Percentiles rank a stretch among this genome's conserved stretches.
Evolutionary conservation across 1,140 invertebrate species (phyloP).

Genomic region (Chironomus striatipennis): DNA sequence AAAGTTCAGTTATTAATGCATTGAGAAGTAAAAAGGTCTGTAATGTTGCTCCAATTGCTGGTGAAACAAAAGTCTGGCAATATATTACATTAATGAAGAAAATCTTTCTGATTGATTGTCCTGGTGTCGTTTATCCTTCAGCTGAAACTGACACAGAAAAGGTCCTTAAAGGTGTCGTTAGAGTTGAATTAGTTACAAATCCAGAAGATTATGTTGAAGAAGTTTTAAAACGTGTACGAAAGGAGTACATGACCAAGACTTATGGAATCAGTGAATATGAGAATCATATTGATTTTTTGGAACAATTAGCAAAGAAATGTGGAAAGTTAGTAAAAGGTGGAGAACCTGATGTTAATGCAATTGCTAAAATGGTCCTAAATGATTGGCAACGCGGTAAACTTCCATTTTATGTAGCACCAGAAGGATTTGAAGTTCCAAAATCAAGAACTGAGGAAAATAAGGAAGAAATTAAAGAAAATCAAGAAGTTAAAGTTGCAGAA

Average conservation of each 20-base stretch:
- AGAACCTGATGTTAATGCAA: conserved; percentile 82
- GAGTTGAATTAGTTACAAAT: conserved; percentile 88
- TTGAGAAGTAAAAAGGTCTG: conserved; percentile 91
- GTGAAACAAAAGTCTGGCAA: conserved; percentile 99
- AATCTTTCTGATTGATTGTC: conserved; percentile 98
- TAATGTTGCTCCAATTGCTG: conserved; percentile 97
- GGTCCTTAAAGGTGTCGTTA: conserved; percentile 90
- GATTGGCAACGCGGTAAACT: conserved; percentile 98
- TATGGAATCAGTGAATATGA: conserved; percentile 80
- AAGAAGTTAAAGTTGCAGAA: conserved; percentile 29
- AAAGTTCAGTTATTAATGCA: conserved; percentile 97
- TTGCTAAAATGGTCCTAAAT: conserved; percentile 93
- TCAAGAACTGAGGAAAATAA: conserved; percentile 33
- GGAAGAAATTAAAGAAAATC: conserved; percentile 27
- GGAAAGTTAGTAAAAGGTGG: conserved; percentile 94
- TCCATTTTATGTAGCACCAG: conserved; percentile 86
- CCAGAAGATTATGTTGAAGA: conserved; percentile 91
- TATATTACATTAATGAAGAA: conserved; percentile 97
- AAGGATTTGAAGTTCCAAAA: conserved; percentile 58
- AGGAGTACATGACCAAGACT: conserved; percentile 84
- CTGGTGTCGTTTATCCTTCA: conserved; percentile 94
- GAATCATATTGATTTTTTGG: conserved; percentile 80
- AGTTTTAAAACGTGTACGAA: conserved; percentile 79
- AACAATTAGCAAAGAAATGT: conserved; percentile 73
- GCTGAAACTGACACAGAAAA: conserved; percentile 90